A percentile compares a stretch with the other conserved stretches of the same genome.
These are phyloP conservation scores for Oligia strigilis DNA, from an alignment of 2,888 invertebrate genomes.

Conservation along the genomic window DNA sequence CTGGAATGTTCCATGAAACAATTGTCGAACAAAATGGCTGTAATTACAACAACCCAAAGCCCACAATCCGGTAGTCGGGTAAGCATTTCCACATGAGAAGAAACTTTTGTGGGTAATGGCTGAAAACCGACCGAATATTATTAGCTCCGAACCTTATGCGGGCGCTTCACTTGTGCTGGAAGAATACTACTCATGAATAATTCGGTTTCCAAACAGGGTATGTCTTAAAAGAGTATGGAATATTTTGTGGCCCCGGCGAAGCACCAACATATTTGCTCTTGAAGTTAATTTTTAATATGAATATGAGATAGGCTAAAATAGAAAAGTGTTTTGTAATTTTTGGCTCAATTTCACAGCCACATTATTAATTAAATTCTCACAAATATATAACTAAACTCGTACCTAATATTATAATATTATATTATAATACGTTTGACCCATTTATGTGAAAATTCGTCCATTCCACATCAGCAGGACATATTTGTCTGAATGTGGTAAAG, in stretches of 20 bases:
- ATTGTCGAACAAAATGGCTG: constrained; percentile 45
- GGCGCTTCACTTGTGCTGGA: constrained; percentile 36
- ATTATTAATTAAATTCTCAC: constrained; percentile 3
- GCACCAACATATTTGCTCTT: constrained; percentile 4
- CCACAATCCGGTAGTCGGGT: constrained; percentile 33
- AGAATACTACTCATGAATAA: constrained; percentile 59
- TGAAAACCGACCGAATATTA: constrained; percentile 54
- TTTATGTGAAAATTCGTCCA: constrained; percentile 13
- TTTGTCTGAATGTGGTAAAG: constrained; percentile 58
- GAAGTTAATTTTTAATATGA: constrained; percentile 41
- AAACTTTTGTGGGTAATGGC: constrained; percentile 51
- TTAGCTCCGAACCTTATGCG: constrained; percentile 51
- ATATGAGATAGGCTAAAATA: constrained; percentile 15
- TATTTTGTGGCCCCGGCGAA: constrained; percentile 12
- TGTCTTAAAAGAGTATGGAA: constrained; percentile 34
- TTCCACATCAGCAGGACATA: constrained; percentile 27
- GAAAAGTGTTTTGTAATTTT: constrained; percentile 3
- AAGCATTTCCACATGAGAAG: constrained; percentile 47
- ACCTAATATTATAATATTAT: background rate
- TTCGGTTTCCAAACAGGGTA: constrained; percentile 31
- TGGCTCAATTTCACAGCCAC: background rate
- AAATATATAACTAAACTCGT: constrained; percentile 14
- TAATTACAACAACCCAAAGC: constrained; percentile 54
- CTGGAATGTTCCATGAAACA: constrained; percentile 46
- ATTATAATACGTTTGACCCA: constrained; percentile 13